phyloP scores from a whole-genome alignment of 2,113 vertebrate genomes.

The Stercorarius parasiticus region DNA sequence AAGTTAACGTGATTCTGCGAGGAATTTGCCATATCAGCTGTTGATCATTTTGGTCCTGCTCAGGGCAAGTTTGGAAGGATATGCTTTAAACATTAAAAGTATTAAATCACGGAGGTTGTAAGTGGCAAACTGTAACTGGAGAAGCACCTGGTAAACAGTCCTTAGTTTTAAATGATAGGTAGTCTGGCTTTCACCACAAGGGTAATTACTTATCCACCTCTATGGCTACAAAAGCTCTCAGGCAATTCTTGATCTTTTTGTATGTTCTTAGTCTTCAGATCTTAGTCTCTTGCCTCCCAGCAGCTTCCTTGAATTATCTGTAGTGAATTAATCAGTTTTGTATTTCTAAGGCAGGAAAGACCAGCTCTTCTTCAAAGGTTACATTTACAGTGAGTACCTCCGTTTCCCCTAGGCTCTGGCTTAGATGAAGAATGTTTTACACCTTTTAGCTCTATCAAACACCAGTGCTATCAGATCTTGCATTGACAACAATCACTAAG shows the following conservation, averaged over 20 bases:
- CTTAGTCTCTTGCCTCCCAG: neutral
- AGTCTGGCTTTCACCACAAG: neutral
- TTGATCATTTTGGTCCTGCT: neutral
- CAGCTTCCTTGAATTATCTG: neutral
- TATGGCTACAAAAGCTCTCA: neutral
- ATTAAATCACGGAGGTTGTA: neutral
- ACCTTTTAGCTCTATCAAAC: neutral
- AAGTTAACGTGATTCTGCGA: neutral
- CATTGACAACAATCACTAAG: neutral
- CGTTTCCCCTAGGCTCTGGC: neutral
- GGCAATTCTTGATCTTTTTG: neutral
- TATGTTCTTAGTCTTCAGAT: neutral
- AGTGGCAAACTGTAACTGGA: neutral
- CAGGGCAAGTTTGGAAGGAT: neutral
- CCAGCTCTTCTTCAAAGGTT: conserved; percentile 17
- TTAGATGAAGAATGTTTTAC: neutral
- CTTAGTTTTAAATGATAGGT: neutral
- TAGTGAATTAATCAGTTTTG: neutral
- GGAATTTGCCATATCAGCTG: neutral
- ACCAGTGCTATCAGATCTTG: neutral
- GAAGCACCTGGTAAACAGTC: neutral
- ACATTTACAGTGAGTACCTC: neutral
- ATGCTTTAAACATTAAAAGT: neutral
- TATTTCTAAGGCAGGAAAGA: conserved; percentile 3
- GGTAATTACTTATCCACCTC: neutral